A percentile compares a stretch with the other conserved stretches of the same genome.
phyloP scores from a whole-genome alignment of 2,888 invertebrate genomes.

The Eudasyphora cyanicolor region DNA sequence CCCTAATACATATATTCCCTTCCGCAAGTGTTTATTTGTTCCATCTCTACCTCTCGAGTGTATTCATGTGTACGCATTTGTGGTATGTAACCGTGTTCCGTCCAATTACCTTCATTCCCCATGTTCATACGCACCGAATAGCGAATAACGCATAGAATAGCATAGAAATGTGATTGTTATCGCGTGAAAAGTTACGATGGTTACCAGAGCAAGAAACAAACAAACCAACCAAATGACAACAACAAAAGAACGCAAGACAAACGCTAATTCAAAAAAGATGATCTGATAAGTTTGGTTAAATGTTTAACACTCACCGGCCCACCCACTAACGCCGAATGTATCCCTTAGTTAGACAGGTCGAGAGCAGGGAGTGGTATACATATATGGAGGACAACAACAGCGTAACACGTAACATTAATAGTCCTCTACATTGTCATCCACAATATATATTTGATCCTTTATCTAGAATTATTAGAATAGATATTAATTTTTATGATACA shows the following conservation, averaged over 20 bases:
- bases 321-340: not conserved
- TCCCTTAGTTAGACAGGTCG: not conserved
- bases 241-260: not conserved
- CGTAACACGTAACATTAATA: not conserved
- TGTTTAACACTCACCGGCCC: not conserved
- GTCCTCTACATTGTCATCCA: not conserved
- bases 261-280: not conserved
- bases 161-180: not conserved
- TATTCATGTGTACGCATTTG: not conserved
- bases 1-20: no score
- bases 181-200: constrained; percentile 3
- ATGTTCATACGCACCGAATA: not conserved
- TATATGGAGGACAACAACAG: no score
- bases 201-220: no score
- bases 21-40: no score
- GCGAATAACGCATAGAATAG: no score
- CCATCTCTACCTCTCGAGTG: no score
- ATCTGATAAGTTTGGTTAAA: constrained; percentile 6
- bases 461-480: not conserved
- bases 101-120: not conserved
- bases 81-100: not conserved
- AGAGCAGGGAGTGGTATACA: not conserved
- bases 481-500: not conserved
- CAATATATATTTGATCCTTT: not conserved
- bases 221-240: not conserved